Conservation (phyloP, 2,797 vertebrate genomes). For the Ctenochaetus hawaiiensis region DNA sequence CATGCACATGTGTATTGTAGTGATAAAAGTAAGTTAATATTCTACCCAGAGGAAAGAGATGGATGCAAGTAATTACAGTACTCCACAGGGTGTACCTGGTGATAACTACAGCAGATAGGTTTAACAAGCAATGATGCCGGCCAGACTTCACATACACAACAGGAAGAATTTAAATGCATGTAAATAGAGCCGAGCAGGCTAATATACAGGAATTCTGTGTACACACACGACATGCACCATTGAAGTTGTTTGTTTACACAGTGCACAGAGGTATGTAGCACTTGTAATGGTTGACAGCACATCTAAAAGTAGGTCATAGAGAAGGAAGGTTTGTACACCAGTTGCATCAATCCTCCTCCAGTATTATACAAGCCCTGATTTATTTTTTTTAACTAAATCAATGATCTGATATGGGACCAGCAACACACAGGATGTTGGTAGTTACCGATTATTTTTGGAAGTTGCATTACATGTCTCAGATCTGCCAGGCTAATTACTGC, state of each 20-base stretch:
- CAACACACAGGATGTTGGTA: not conserved
- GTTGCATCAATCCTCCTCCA: not conserved
- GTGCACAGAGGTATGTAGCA: conserved; percentile 40
- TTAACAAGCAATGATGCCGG: conserved; percentile 67
- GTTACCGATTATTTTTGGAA: not conserved
- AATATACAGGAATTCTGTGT: not conserved
- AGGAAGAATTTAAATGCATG: conserved; percentile 54
- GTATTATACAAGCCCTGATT: not conserved
- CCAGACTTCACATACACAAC: conserved; percentile 35
- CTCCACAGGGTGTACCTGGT: conserved; percentile 66
- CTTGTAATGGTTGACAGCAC: conserved; percentile 15
- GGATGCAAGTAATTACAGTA: conserved; percentile 62
- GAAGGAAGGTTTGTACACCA: not conserved
- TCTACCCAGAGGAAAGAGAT: conserved; percentile 51
- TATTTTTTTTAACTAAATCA: too few relatives aligned
- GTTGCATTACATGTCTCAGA: not conserved
- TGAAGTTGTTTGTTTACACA: conserved; percentile 66
- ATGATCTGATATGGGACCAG: not conserved
- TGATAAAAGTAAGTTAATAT: conserved; percentile 45
- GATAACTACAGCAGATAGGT: conserved; percentile 72
- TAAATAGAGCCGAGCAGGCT: conserved; percentile 42
- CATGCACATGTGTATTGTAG: conserved; percentile 1
- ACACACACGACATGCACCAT: conserved; percentile 30
- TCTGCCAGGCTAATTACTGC: not conserved
- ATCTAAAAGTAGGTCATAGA: conserved; percentile 43